Evolutionary conservation across 1,140 invertebrate species (phyloP).

Genomic region (Eupeodes corollae): DNA sequence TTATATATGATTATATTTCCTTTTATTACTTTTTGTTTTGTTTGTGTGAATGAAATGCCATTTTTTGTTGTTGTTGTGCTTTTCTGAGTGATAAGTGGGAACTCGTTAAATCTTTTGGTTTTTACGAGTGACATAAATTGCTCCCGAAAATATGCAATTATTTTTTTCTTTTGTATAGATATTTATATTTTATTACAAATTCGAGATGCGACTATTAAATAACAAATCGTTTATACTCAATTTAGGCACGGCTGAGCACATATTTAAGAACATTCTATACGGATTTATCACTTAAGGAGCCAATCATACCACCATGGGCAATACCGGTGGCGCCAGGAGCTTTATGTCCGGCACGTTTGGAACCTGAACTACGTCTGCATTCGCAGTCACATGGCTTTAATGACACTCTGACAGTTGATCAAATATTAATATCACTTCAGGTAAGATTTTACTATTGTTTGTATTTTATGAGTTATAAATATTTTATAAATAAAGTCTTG

Average conservation of each 20-base stretch:
- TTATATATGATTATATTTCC: background rate
- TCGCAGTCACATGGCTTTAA: constrained; percentile 34
- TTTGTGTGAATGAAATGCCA: background rate
- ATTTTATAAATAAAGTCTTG: too few species aligned
- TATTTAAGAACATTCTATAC: constrained; percentile 39
- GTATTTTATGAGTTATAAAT: too few species aligned
- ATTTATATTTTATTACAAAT: background rate
- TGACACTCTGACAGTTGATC: constrained; percentile 36
- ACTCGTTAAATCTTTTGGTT: too few species aligned
- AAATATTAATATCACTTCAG: constrained; percentile 38
- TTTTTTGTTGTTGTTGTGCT: too few species aligned
- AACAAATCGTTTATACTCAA: background rate
- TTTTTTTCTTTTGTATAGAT: background rate
- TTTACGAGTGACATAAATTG: too few species aligned
- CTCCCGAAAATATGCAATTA: background rate
- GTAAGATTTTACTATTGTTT: too few species aligned
- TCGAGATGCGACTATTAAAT: background rate
- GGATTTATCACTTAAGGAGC: constrained; percentile 38
- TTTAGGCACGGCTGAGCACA: constrained; percentile 15
- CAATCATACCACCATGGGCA: constrained; percentile 37
- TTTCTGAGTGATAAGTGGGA: too few species aligned
- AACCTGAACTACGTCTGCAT: constrained; percentile 38
- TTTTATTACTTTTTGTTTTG: too few species aligned
- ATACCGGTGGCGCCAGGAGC: constrained; percentile 36
- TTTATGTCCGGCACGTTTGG: constrained; percentile 39